Conservation (phyloP, 53 echinoderm and acorn worm genomes). For the Stichopus horrens region DNA sequence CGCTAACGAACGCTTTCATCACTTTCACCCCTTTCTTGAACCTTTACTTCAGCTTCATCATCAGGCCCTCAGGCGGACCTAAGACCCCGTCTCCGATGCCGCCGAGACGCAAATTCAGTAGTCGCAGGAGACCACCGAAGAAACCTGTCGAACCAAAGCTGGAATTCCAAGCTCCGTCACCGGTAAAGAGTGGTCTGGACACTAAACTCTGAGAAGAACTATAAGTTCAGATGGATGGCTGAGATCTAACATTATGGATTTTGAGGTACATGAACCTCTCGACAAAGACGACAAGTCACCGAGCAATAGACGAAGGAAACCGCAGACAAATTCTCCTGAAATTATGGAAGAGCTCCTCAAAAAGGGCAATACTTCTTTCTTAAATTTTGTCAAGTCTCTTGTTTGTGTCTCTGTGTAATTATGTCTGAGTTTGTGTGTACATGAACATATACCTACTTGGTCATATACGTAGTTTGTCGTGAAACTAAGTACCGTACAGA, state of each 20-base stretch:
- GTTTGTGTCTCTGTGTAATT: no score
- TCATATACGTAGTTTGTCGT: no score
- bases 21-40: not conserved
- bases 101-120: conserved; percentile 95
- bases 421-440: no score
- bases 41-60: conserved; percentile 76
- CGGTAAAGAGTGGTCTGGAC: not conserved
- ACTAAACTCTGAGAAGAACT: conserved; percentile 20
- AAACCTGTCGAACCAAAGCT: conserved; percentile 56
- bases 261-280: not conserved
- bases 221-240: not conserved
- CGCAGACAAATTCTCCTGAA: not conserved
- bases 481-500: no score
- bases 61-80: conserved; percentile 95
- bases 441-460: no score
- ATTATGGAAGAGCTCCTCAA: no score
- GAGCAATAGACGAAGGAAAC: not conserved
- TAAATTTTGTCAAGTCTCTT: no score
- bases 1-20: no score
- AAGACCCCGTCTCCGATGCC: conserved; percentile 99
- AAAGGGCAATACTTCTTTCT: no score
- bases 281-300: not conserved
- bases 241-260: not conserved
- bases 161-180: conserved; percentile 71
- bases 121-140: conserved; percentile 72